Base-by-base conservation (phyloP, 2,888 invertebrate genomes). In the Philonicus albiceps region DNA sequence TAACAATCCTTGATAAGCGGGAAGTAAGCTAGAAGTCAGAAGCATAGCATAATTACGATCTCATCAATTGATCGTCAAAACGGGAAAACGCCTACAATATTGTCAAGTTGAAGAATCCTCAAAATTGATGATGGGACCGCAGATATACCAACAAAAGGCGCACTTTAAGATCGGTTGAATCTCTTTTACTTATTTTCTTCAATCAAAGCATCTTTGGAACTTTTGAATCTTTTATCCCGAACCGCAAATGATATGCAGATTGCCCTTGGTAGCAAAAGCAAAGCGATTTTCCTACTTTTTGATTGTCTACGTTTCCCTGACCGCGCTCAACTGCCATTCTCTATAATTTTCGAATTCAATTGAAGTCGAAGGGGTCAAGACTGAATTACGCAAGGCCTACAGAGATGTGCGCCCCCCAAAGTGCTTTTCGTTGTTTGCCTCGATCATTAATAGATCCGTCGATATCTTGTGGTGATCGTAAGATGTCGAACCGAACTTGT, bases 341-440 rank as follows among this genome's bases (percentile, higher is more conserved):
- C n/a, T 16, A n/a, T 49, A 49, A 49, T 49, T 49, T 49, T 49
- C n/a, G 49, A n/a, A 49, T 49, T 49, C 49, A 80, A 30, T 53
- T 53, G 80, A 53, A 80, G 30, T 80, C n/a, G 11, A n/a, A n/a
- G n/a, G 11, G 30, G 53, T 53, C 80, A 80, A 55, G 80, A 27
- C 80, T 30, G 30, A n/a, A 80, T 80, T 80, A 80, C 53, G 80
- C 30, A 16, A 80, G 53, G 16, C 30, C 30, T 80, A 27, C 16
- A 1, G 43, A 53, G 31, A n/a, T 27, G 30, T 31, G 27, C 53
- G 31, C 19, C 37, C 53, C 53, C 19, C 37, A 27, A 78, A 78
- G 78, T 78, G 78, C 34, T 78, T 78, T 53, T 80, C 53, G 22
- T 30, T 80, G 80, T 80, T n/a, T 55, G 16, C 80, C 80, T 27